Base-by-base conservation (phyloP, 2,113 vertebrate genomes). In the Python bivittatus region DNA sequence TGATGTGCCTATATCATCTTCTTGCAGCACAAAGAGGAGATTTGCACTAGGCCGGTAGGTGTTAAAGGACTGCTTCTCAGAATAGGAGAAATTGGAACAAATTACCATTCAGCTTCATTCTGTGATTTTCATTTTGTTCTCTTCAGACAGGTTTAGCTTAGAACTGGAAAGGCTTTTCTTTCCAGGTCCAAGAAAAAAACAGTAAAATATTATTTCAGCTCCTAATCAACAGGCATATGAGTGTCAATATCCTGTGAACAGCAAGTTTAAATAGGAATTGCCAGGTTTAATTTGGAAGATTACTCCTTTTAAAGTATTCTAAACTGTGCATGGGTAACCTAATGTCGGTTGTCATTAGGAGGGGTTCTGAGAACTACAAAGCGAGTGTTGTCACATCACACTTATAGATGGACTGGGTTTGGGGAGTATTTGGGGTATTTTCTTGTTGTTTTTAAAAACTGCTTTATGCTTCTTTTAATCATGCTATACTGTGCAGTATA, bases 101-200 rank as follows among this genome's bases (percentile, higher is more conserved):
- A 96, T 93, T 79, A 93, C 11, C 88, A 95, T 92, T 33, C 10
- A 25, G 13, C 12, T 53, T 25, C n/a, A 23, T 84, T 60, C 57
- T 91, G 48, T 92, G 93, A 94, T 90, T 94, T 83, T 58, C 9
- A 5, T 12, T 11, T 25, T 25, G 13, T 52, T 17, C 38, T 20
- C 5, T 88, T 87, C 93, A 60, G 90, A 52, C 60, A 92, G 87
- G 15, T 60, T 91, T 96, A 92, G 93, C 61, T 88, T 94, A 92
- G 88, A 93, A 93, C 54, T 90, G 60, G 89, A 60, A 29, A 52
- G 68, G n/a, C 17, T 64, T 93, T 95, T 89, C 90, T 92, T 10
- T 57, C 44, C 44, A 68, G 27, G 22, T 44, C 17, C 92, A 90
- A 44, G 1, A 89, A 86, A 90, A 91, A 88, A 94, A 93, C 93